Evolutionary conservation across 2,888 invertebrate species (phyloP).

Genomic region (Zygogramma bicolorata): DNA sequence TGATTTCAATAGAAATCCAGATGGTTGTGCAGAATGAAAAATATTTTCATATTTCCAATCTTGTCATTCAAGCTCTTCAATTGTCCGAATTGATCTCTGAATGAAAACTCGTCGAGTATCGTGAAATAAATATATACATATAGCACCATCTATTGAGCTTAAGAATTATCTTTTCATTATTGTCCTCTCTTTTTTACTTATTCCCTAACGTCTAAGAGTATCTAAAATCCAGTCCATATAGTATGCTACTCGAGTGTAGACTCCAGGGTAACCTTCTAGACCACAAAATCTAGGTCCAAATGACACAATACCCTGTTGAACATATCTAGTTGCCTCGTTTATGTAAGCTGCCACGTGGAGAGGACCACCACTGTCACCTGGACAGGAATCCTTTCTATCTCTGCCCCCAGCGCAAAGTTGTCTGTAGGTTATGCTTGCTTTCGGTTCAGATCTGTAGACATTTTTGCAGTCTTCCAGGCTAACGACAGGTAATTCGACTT

Average conservation of each 20-base stretch:
- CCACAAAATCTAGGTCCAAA: slow-evolving; percentile 67
- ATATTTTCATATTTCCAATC: too few relatives aligned
- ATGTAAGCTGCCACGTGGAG: slow-evolving; percentile 66
- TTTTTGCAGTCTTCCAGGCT: slow-evolving; percentile 52
- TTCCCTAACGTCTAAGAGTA: slow-evolving; percentile 56
- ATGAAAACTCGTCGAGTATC: too few relatives aligned
- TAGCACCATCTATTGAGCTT: slow-evolving; percentile 1
- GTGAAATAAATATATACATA: background rate
- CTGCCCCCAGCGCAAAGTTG: slow-evolving; percentile 77
- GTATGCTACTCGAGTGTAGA: slow-evolving; percentile 75
- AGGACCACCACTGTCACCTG: slow-evolving; percentile 79
- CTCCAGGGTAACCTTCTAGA: slow-evolving; percentile 74
- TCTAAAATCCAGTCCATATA: slow-evolving; percentile 77
- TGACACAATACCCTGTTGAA: slow-evolving; percentile 72
- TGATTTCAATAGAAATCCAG: too few relatives aligned
- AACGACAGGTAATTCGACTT: slow-evolving; percentile 65
- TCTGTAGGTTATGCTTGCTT: slow-evolving; percentile 53
- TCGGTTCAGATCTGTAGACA: slow-evolving; percentile 53
- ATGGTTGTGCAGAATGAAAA: too few relatives aligned
- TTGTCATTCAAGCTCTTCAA: too few relatives aligned
- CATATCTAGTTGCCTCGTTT: slow-evolving; percentile 65
- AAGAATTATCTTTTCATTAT: background rate
- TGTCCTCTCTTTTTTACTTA: background rate
- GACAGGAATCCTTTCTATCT: slow-evolving; percentile 73
- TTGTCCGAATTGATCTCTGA: too few relatives aligned